Evolutionary conservation across 1,140 invertebrate species (phyloP), one percentile per base, ranked within the genome.

Genomic region (Batillaria attramentaria): DNA sequence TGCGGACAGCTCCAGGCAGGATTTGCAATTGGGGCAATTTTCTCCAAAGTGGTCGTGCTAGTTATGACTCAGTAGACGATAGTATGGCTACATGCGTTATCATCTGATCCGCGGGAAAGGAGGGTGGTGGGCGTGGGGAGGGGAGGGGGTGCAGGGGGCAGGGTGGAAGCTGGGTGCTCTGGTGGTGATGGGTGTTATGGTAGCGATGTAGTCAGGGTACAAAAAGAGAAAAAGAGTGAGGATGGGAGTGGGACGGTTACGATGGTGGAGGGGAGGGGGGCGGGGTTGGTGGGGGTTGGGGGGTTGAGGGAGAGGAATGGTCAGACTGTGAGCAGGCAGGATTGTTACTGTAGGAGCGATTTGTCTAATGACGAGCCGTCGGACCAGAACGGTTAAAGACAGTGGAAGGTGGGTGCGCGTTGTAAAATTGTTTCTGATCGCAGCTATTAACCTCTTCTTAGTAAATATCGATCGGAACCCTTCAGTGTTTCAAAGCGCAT

Each of bases 181-280:
- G 31, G 20, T 24, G 10, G 31, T n/a, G 13, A 33, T 18, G 62
- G 31, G 62, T 13, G n/a, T n/a, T n/a, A n/a, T n/a, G n/a, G n/a
- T n/a, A n/a, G n/a, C n/a, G n/a, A n/a, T n/a, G n/a, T n/a, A n/a
- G n/a, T n/a, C n/a, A n/a, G n/a, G n/a, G n/a, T n/a, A n/a, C n/a
- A n/a, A n/a, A n/a, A n/a, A n/a, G 46, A 50, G 46, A 50, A 24
- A 50, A 24, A 50, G 68, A 70, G 68, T 6, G 68, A 39, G 37
- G 37, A 28, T 10, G 68, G 28, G 68, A 70, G 68, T 16, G 37
- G 10, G 28, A 70, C 10, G 28, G 68, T 16, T 13, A 31, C 8
- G 28, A 31, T 33, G 68, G 28, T 10, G 37, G 68, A 70, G 68
- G 10, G 68, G 39, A 8, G 6, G 37, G 18, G 68, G 18, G 68